These are phyloP conservation scores for Propithecus deckenii DNA, from an alignment of 2,797 vertebrate species.

Conservation along the genomic window DNA sequence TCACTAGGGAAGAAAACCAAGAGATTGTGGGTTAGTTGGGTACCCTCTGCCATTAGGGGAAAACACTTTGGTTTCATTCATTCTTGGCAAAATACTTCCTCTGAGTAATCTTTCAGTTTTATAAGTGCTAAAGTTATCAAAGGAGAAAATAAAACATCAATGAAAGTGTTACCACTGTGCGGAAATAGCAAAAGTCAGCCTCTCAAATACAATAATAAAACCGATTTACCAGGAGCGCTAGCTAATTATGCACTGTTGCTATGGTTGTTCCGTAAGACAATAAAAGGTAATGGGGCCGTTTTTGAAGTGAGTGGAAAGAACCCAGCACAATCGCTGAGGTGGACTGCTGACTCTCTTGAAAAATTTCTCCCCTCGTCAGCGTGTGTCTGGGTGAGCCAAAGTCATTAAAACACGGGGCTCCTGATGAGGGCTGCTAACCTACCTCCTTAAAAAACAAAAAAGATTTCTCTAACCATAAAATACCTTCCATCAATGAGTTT, in stretches of 20 bases:
- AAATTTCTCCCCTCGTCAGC: constrained; percentile 43
- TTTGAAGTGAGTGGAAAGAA: constrained; percentile 61
- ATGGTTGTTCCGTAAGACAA: constrained; percentile 65
- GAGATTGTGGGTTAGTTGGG: background rate
- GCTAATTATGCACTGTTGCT: constrained; percentile 77
- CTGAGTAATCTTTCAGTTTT: constrained; percentile 39
- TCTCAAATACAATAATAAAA: constrained; percentile 69
- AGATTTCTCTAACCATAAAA: constrained; percentile 50
- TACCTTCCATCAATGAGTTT: constrained; percentile 58
- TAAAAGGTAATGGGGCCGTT: constrained; percentile 70
- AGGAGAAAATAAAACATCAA: constrained; percentile 65
- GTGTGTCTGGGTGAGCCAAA: constrained; percentile 14
- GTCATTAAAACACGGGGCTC: constrained; percentile 58
- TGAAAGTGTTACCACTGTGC: constrained; percentile 49
- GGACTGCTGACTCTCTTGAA: constrained; percentile 60
- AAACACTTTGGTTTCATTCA: constrained; percentile 42
- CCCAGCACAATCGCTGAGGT: constrained; percentile 41
- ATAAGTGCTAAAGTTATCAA: constrained; percentile 54
- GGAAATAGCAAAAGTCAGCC: constrained; percentile 46
- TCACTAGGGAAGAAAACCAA: background rate
- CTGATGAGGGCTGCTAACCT: background rate
- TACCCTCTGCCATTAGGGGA: background rate
- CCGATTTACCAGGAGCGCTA: constrained; percentile 57
- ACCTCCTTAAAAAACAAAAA: background rate
- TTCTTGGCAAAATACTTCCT: constrained; percentile 50